phyloP scores from a whole-genome alignment of 2,797 vertebrate genomes.

The Margarornis squamiger region DNA sequence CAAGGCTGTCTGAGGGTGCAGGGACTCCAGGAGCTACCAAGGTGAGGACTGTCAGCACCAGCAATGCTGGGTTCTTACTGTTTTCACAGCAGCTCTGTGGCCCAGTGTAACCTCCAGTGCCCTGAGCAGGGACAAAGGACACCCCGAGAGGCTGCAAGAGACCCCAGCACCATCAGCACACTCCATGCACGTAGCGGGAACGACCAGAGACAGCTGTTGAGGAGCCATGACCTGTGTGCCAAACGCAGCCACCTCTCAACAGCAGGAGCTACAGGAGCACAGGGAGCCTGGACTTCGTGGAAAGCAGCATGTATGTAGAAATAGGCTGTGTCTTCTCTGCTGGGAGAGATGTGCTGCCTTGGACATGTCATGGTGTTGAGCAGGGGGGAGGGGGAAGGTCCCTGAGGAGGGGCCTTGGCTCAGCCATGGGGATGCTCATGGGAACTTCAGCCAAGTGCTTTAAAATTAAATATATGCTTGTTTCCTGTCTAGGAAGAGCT shows the following conservation, averaged over 20 bases:
- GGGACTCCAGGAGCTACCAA: background rate
- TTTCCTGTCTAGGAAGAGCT: background rate
- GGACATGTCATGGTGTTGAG: background rate
- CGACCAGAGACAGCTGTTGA: background rate
- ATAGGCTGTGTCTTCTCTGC: background rate
- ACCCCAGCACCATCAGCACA: background rate
- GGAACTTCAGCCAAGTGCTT: background rate
- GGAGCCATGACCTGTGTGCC: background rate
- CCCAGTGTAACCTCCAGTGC: background rate
- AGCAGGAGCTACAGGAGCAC: background rate
- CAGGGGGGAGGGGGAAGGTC: accelerated
- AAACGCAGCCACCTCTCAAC: background rate
- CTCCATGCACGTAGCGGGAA: background rate
- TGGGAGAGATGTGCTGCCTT: background rate
- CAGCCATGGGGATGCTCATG: background rate
- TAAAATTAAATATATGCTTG: background rate
- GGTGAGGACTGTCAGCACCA: background rate
- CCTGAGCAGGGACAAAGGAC: background rate
- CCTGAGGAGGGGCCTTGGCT: background rate
- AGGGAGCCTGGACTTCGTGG: background rate
- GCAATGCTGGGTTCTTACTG: background rate
- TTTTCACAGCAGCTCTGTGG: background rate
- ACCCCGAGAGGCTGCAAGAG: background rate
- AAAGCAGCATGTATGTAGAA: background rate
- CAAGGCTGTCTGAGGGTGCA: background rate